Evolutionary conservation across 2,888 invertebrate genomes (phyloP).

Genomic region (Synanthedon tipuliformis): DNA sequence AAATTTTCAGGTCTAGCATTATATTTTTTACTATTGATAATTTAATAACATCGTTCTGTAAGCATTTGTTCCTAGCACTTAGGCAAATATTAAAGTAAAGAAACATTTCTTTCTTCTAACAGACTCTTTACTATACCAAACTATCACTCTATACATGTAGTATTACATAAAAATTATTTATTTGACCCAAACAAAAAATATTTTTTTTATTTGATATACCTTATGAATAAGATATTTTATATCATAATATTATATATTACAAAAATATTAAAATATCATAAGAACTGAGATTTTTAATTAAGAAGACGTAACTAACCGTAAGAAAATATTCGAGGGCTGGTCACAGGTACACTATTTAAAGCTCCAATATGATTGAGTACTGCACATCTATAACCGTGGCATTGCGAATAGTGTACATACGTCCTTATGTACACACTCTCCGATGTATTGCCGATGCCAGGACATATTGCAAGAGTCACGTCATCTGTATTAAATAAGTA

Average conservation of each 20-base stretch:
- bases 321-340: constrained; percentile 89
- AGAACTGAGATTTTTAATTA: background rate
- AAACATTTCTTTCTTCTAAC: too few species aligned
- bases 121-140: too few species aligned
- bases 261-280: background rate
- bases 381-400: constrained; percentile 90
- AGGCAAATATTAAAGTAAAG: too few species aligned
- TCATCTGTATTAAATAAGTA: constrained; percentile 73
- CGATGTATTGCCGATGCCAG: constrained; percentile 94
- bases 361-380: constrained; percentile 96
- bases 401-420: constrained; percentile 92
- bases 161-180: too few species aligned
- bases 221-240: background rate
- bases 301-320: constrained; percentile 78
- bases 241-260: background rate
- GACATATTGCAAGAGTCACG: constrained; percentile 87
- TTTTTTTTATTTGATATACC: too few species aligned
- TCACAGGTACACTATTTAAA: constrained; percentile 84
- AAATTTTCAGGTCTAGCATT: too few species aligned
- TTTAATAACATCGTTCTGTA: background rate
- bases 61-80: background rate
- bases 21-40: too few species aligned
- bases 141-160: too few species aligned
- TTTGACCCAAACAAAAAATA: too few species aligned
- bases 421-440: constrained; percentile 95